Percentiles rank a stretch among this genome's conserved stretches.
These are phyloP conservation scores for Dendrocincla fuliginosa DNA, from an alignment of 2,797 vertebrate species.

Conservation along the genomic window DNA sequence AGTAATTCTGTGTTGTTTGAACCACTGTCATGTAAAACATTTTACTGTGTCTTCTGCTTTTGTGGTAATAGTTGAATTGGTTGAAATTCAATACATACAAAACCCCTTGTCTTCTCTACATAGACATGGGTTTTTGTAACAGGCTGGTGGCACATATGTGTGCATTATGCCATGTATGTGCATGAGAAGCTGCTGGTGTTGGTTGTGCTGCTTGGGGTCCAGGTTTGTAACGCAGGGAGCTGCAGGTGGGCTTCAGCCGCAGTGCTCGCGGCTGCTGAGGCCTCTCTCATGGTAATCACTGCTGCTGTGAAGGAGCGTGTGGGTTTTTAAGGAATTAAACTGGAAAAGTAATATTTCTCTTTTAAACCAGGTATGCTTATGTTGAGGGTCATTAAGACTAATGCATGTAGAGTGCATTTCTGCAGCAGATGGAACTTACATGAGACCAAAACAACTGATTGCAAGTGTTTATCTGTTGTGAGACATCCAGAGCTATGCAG, in stretches of 20 bases:
- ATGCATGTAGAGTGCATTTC: neutral
- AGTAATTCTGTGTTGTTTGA: neutral
- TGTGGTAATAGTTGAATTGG: neutral
- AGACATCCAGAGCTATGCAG: neutral
- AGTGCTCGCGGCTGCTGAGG: neutral
- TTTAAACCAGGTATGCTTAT: neutral
- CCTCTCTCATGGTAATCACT: neutral
- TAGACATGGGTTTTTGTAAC: neutral
- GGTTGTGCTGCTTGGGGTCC: neutral
- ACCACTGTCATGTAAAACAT: neutral
- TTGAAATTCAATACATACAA: neutral
- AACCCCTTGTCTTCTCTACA: neutral
- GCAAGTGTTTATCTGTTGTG: neutral
- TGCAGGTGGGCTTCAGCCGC: neutral
- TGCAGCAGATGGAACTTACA: neutral
- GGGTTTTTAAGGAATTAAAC: neutral
- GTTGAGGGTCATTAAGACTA: neutral
- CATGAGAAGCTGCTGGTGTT: neutral
- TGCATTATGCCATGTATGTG: neutral
- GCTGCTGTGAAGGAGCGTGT: neutral
- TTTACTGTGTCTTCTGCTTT: neutral
- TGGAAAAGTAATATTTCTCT: neutral
- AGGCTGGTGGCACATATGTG: neutral
- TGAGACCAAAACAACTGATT: neutral
- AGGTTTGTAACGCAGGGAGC: neutral